These are phyloP conservation scores for Pseudonaja textilis DNA, from an alignment of 2,113 vertebrate species.

Conservation along the genomic window DNA sequence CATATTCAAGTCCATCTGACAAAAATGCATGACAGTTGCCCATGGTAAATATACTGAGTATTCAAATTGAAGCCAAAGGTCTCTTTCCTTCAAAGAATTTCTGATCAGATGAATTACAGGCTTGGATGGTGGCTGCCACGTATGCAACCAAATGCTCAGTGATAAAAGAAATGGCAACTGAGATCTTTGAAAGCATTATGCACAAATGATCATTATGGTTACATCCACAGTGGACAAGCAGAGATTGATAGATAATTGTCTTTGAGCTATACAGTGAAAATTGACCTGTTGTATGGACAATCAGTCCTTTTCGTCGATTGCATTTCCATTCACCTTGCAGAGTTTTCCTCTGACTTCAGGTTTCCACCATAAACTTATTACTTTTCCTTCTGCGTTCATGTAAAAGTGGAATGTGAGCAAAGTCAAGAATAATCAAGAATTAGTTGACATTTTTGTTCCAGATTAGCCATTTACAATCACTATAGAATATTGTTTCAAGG, in stretches of 20 bases:
- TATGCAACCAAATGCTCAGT: constrained; percentile 4
- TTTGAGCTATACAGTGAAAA: constrained; percentile 3
- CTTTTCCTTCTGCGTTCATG: neutral
- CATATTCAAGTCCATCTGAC: constrained; percentile 27
- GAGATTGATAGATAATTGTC: neutral
- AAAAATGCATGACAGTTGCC: neutral
- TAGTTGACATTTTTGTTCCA: neutral
- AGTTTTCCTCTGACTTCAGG: constrained; percentile 5
- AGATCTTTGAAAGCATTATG: neutral
- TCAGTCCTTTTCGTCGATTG: neutral
- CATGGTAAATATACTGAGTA: constrained; percentile 13
- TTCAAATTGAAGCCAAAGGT: constrained; percentile 20
- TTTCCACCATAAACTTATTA: neutral
- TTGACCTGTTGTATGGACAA: neutral
- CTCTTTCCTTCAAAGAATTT: constrained; percentile 15
- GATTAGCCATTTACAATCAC: constrained; percentile 21
- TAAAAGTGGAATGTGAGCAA: constrained; percentile 14
- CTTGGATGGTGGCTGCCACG: constrained; percentile 20
- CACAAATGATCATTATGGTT: neutral
- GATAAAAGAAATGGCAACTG: constrained; percentile 20
- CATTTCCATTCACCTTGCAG: neutral
- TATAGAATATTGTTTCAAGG: constrained; percentile 3
- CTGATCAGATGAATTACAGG: constrained; percentile 34
- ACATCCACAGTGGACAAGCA: neutral
- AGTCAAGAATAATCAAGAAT: constrained; percentile 10